Evolutionary conservation across 2,113 vertebrate genomes (phyloP), one percentile per base, ranked within the genome.

Genomic region (Synodontis membranacea): DNA sequence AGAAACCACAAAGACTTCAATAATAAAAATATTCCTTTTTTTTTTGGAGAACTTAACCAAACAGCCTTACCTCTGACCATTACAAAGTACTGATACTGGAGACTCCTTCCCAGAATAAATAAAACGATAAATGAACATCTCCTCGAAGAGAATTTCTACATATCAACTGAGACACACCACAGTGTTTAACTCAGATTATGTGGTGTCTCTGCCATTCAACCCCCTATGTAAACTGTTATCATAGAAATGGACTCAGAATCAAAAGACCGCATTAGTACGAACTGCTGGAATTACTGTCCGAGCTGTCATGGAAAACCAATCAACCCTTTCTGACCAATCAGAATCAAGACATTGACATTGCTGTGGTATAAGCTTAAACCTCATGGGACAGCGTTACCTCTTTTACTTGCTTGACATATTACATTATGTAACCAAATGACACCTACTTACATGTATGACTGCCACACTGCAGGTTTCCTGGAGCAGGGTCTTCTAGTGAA

Each of bases 401-500:
- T 50, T 46, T 78, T 39, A 42, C 23, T 14, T 39, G 78, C 19
- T 4, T 39, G 19, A 80, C 3, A 39, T 39, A 25, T 56, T 56
- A 48, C 23, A n/a, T 80, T 39, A 34, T 10, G 2, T 37, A 28
- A 23, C 2, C 3, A 39, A 12, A 50, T 39, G 17, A 56, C 3
- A 21, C 31, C 19, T 1, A n/a, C 39, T 52, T 68, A 68, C 48
- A 76, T 62, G 62, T 6, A 46, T 64, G 48, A 70, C 37, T 72
- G 81, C 86, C 80, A 76, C 52, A 52, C 72, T 7, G 84, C 72
- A 99, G 98, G 97, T 80, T 99, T 98, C 90, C 91, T 99, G 92
- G 97, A 99, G 39, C 97, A 99, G 83, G 98, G 98, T 19, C 93
- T 99, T 82, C 93, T 99, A 79, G 97, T 99, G 56, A 97, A 95